phyloP scores from a whole-genome alignment of 1,140 invertebrate species.

The Spodoptera litura region DNA sequence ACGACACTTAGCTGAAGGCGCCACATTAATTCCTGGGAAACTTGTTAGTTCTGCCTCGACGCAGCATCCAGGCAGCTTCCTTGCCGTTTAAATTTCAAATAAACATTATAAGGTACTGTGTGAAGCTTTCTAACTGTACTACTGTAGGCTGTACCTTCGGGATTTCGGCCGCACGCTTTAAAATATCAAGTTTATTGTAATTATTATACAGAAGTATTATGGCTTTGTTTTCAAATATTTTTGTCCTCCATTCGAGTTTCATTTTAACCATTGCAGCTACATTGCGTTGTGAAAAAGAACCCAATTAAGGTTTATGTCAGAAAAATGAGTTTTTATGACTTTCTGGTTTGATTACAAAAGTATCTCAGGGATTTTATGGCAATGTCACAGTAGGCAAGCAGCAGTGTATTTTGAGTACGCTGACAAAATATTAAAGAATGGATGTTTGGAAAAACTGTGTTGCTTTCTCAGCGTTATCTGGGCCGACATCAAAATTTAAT shows the following conservation, averaged over 20 bases:
- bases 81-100: constrained; percentile 57
- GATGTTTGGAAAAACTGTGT: constrained; percentile 52
- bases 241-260: no score
- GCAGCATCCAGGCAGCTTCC: constrained; percentile 47
- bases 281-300: background rate
- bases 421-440: constrained; percentile 44
- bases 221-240: no score
- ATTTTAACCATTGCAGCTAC: background rate
- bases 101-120: constrained; percentile 50
- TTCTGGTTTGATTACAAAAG: background rate
- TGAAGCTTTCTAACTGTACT: constrained; percentile 6
- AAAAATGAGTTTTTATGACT: background rate
- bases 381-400: background rate
- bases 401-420: background rate
- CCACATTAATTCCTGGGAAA: constrained; percentile 58
- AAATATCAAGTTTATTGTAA: background rate
- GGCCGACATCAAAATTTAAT: constrained; percentile 80
- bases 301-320: background rate
- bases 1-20: constrained; percentile 47
- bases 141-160: background rate
- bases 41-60: constrained; percentile 61
- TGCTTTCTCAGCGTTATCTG: constrained; percentile 54
- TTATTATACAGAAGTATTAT: background rate
- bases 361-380: background rate
- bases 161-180: background rate